Percentiles rank a stretch among this genome's conserved stretches.
Conservation (phyloP, 1,140 invertebrate genomes). For the Goniozus legneri region DNA sequence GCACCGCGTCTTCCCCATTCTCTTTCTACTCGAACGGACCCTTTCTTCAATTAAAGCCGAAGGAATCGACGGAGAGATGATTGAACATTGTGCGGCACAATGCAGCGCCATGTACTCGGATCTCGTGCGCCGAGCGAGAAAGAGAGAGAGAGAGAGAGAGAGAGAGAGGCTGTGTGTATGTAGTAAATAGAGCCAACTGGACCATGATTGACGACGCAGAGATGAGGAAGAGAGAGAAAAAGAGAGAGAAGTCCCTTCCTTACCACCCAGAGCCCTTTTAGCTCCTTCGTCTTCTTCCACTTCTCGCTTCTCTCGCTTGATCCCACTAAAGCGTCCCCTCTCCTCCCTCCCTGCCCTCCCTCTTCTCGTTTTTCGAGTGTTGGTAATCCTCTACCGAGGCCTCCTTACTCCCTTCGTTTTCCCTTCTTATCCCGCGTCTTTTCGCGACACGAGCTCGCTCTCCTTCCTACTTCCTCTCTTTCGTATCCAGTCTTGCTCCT, state of each 20-base stretch:
- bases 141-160: too few species aligned
- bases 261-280: slow-evolving; percentile 9
- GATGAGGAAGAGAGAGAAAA: too few species aligned
- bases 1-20: background rate
- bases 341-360: slow-evolving; percentile 3
- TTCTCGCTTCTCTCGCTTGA: slow-evolving; percentile 10
- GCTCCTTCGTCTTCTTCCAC: slow-evolving; percentile 8
- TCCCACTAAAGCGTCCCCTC: slow-evolving; percentile 4
- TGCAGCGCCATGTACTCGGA: slow-evolving; percentile 31
- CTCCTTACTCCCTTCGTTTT: slow-evolving; percentile 27
- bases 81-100: slow-evolving; percentile 40
- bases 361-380: slow-evolving; percentile 19
- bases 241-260: slow-evolving; percentile 31
- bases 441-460: background rate
- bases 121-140: slow-evolving; percentile 19
- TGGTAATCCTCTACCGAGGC: slow-evolving; percentile 34
- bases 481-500: background rate
- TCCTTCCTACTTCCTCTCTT: slow-evolving; percentile 4
- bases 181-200: slow-evolving; percentile 41
- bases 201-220: slow-evolving; percentile 48
- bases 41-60: slow-evolving; percentile 43
- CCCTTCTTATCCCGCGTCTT: slow-evolving; percentile 17
- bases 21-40: slow-evolving; percentile 16
- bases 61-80: slow-evolving; percentile 33
- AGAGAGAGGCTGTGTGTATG: too few species aligned